phyloP scores from a whole-genome alignment of 92 coral and sea anemone genomes.

The Bergia sp. region DNA sequence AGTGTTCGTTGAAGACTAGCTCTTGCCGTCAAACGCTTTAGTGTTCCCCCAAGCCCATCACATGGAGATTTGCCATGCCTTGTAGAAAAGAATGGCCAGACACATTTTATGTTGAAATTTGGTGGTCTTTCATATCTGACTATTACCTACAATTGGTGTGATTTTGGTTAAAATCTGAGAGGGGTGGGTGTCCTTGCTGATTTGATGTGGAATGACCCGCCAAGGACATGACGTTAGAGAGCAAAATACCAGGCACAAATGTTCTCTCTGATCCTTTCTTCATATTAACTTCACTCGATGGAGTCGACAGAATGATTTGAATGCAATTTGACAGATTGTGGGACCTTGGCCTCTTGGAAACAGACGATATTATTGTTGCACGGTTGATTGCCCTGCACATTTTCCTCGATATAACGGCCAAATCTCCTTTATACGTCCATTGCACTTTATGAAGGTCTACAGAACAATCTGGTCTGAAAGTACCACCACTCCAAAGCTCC shows the following conservation, averaged over 20 bases:
- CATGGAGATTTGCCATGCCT: constrained; percentile 60
- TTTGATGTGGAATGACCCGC: too few relatives aligned
- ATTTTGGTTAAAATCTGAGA: too few relatives aligned
- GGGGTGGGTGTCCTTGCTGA: too few relatives aligned
- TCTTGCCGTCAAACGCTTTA: constrained; percentile 43
- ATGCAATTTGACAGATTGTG: constrained; percentile 34
- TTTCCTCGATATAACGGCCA: too few relatives aligned
- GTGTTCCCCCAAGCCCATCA: constrained; percentile 48
- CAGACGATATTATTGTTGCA: background rate
- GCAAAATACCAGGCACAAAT: too few relatives aligned
- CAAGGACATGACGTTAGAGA: too few relatives aligned
- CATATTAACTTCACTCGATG: background rate
- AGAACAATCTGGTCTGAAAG: background rate
- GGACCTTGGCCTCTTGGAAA: background rate
- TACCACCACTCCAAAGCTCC: background rate
- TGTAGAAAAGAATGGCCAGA: constrained; percentile 56
- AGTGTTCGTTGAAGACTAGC: too few relatives aligned
- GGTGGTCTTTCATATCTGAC: too few relatives aligned
- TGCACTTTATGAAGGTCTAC: background rate
- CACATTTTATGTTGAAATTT: constrained; percentile 49
- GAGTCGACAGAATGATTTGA: background rate
- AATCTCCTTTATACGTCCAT: too few relatives aligned
- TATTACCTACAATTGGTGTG: too few relatives aligned
- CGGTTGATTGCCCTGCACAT: too few relatives aligned
- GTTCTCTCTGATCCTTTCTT: too few relatives aligned